A percentile compares a stretch with the other conserved stretches of the same genome.
Conservation (phyloP, 92 coral and sea anemone species). For the Parazoanthus atlanticus region DNA sequence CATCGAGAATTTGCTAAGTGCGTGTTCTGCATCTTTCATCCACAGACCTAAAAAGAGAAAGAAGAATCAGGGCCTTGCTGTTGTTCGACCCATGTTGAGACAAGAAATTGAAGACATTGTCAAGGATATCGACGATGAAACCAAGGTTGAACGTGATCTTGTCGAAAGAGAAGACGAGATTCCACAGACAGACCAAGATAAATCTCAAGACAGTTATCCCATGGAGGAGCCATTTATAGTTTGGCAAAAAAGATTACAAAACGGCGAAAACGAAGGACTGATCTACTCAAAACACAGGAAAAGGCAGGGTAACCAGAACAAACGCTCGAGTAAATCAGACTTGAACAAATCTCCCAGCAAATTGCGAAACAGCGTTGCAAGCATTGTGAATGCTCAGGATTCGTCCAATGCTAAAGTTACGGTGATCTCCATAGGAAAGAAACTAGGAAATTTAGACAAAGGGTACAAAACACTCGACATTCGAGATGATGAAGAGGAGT, state of each 20-base stretch:
- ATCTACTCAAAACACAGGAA: constrained; percentile 35
- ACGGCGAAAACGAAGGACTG: background rate
- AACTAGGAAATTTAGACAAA: constrained; percentile 23
- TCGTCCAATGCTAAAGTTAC: background rate
- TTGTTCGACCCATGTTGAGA: constrained; percentile 17
- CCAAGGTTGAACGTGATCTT: background rate
- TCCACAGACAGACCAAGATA: background rate
- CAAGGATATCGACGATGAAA: background rate
- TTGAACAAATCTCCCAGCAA: constrained; percentile 8
- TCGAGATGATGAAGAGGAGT: constrained; percentile 48
- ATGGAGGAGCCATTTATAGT: background rate
- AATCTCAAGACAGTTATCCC: background rate
- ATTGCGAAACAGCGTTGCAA: constrained; percentile 20
- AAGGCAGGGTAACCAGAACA: background rate
- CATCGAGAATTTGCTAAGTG: background rate
- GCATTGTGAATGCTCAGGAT: constrained; percentile 18
- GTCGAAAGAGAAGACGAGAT: background rate
- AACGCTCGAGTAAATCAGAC: constrained; percentile 4
- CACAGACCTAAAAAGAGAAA: constrained; percentile 33
- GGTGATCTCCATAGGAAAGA: constrained; percentile 11
- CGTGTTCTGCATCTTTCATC: background rate
- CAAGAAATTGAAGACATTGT: background rate
- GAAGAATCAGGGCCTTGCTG: constrained; percentile 20
- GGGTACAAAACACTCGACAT: constrained; percentile 30
- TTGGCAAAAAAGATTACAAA: constrained; percentile 9